A percentile compares a stretch with the other conserved stretches of the same genome.
Conservation (phyloP, 2,797 vertebrate species). For the Cossypha heuglini region DNA sequence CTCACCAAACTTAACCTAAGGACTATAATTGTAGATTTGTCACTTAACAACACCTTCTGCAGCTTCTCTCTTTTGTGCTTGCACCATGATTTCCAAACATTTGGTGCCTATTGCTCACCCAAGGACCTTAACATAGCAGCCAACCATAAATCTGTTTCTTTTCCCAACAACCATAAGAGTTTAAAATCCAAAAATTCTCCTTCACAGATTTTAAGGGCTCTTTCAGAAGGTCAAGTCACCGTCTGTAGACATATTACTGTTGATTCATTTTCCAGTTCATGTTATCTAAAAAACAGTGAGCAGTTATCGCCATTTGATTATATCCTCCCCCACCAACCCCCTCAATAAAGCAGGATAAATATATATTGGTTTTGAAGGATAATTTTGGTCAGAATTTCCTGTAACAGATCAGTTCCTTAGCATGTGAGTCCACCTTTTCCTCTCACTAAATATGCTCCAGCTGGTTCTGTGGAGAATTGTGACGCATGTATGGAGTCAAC, state of each 20-base stretch:
- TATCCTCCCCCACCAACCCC: neutral
- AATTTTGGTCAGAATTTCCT: constrained; percentile 19
- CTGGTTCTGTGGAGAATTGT: neutral
- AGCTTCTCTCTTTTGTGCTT: neutral
- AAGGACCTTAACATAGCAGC: neutral
- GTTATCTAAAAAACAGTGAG: neutral
- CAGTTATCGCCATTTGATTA: neutral
- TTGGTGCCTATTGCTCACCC: neutral
- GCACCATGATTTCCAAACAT: neutral
- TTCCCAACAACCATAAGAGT: neutral
- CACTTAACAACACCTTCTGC: neutral
- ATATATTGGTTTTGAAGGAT: neutral
- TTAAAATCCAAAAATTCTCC: neutral
- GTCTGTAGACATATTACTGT: neutral
- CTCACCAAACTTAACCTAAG: neutral
- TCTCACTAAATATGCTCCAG: neutral
- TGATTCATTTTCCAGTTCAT: neutral
- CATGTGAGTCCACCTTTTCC: neutral
- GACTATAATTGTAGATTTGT: neutral
- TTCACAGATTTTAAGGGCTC: neutral
- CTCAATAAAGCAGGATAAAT: neutral
- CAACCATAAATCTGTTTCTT: neutral
- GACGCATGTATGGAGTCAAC: neutral
- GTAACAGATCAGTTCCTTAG: neutral
- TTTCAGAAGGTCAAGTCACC: neutral